These are phyloP conservation scores for Marmota monax DNA, from an alignment of 2,113 vertebrate genomes.

Conservation along the genomic window DNA sequence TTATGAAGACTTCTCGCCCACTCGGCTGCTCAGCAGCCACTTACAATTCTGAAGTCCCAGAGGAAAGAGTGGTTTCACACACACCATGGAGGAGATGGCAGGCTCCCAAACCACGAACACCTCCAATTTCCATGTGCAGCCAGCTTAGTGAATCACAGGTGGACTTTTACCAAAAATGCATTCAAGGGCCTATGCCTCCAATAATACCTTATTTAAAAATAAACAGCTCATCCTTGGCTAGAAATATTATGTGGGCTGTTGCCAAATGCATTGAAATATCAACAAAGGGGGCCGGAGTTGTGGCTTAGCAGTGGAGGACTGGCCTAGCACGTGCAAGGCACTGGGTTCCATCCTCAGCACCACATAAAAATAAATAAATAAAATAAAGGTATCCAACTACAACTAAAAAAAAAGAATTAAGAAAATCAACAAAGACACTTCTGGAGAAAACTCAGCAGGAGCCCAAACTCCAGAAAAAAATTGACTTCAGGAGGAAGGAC, in stretches of 20 bases:
- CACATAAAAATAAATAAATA: too few relatives aligned
- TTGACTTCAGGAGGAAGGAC: slow-evolving; percentile 28
- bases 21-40: not conserved
- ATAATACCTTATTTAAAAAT: slow-evolving; percentile 57
- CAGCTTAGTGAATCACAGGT: slow-evolving; percentile 60
- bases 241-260: not conserved
- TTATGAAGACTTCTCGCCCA: not conserved
- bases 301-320: too few relatives aligned
- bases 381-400: too few relatives aligned
- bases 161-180: slow-evolving; percentile 73
- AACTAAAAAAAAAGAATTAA: not conserved
- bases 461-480: slow-evolving; percentile 30
- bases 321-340: too few relatives aligned
- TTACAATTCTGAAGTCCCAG: slow-evolving; percentile 51
- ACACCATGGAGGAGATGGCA: slow-evolving; percentile 55
- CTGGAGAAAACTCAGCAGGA: slow-evolving; percentile 47
- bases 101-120: slow-evolving; percentile 48
- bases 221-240: slow-evolving; percentile 55
- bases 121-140: slow-evolving; percentile 67
- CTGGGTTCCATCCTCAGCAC: too few relatives aligned
- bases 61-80: not conserved
- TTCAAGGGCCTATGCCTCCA: slow-evolving; percentile 2
- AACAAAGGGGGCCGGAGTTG: too few relatives aligned
- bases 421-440: slow-evolving; percentile 6
- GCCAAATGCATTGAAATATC: slow-evolving; percentile 62